phyloP scores from a whole-genome alignment of 1,140 invertebrate genomes.

The Drosophila burlai region DNA sequence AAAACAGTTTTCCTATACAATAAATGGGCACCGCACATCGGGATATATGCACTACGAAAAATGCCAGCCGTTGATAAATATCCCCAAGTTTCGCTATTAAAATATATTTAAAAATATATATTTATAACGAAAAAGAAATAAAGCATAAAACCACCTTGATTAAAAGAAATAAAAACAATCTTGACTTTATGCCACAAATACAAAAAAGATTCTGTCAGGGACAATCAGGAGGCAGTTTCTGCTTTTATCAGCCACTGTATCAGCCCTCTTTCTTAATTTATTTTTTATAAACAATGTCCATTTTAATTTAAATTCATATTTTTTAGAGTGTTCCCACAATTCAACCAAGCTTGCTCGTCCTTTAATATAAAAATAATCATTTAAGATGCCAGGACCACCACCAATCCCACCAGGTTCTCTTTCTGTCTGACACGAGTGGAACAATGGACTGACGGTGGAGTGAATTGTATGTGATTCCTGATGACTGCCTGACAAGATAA shows the following conservation, averaged over 20 bases:
- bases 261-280: not conserved
- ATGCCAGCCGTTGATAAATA: not conserved
- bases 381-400: constrained; percentile 32
- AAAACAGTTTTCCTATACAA: constrained; percentile 62
- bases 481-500: constrained; percentile 36
- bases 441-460: constrained; percentile 34
- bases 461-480: constrained; percentile 40
- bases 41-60: not conserved
- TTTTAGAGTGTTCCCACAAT: constrained; percentile 3
- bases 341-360: constrained; percentile 25
- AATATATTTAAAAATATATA: not conserved
- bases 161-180: too few species aligned
- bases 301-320: too few species aligned
- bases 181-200: too few species aligned
- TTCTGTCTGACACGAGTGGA: constrained; percentile 22
- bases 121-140: not conserved
- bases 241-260: not conserved
- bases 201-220: too few species aligned
- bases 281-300: too few species aligned
- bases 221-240: not conserved
- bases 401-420: constrained; percentile 14
- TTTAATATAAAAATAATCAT: constrained; percentile 76
- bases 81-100: too few species aligned
- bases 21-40: constrained; percentile 36
- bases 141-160: too few species aligned